Base-by-base conservation (phyloP, 1,140 invertebrate species). In the Psix sp. region DNA sequence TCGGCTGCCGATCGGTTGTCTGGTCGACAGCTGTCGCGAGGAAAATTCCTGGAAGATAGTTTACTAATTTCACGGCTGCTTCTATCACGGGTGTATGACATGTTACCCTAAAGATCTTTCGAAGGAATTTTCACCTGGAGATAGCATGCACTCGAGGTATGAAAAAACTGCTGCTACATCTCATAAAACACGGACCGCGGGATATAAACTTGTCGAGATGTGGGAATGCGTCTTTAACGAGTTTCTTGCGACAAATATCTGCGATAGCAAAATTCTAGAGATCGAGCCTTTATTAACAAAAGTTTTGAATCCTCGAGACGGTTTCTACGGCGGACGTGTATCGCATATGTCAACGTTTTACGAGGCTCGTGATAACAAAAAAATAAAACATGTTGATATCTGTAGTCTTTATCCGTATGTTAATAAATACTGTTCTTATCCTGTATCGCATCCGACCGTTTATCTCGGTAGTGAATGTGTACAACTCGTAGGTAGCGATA, bases 221-320 rank as follows among this genome's bases (percentile, higher is more conserved):
- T 43, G 18, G 26, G 54, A 57, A n/a, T 45, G 42, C 13, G 40
- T 45, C 1, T 57, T 51, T 16, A 1, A 46, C 9, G n/a, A n/a
- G n/a, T n/a, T n/a, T n/a, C n/a, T n/a, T n/a, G n/a, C n/a, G 1
- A 13, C 14, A 3, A 20, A 36, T 11, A 11, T 17, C 0, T 15
- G 11, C 5, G 14, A 49, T n/a, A n/a, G n/a, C n/a, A n/a, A n/a
- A 29, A 29, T 7, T 11, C 24, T 7, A 14, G 13, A 36, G 9
- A 17, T 33, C 5, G 24, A 16, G 45, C 6, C 2, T 29, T 29
- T 29, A 3, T 29, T 10, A 2, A 36, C 3, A 3, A 5, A 21
- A 4, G 6, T 21, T 3, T 31, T 46, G 16, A 33, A 36, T 3
- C 45, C 45, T 9, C 15, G 45, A 5, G 16, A 46, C 11, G 26